Evolutionary conservation across 2,113 vertebrate species (phyloP), one percentile per base, ranked within the genome.

Genomic region (Ancistrus triradiatus): DNA sequence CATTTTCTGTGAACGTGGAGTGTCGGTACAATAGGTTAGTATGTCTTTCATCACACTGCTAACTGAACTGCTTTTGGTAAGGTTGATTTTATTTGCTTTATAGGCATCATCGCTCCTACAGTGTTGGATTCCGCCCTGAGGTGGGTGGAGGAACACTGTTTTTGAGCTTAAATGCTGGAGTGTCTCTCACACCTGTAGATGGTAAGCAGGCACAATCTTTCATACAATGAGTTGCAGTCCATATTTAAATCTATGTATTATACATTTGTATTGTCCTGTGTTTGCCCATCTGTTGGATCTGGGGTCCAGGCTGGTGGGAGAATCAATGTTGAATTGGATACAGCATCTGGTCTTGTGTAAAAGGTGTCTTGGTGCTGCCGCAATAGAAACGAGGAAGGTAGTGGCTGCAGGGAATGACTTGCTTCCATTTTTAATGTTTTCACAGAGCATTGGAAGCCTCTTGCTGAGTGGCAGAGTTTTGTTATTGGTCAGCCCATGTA

Each of bases 11-110:
- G 25, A 19, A 63, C 2, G 0, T 88, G 42, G 33, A 64, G 10
- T 86, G 86, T 48, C 58, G 14, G 17, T 85, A 65, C 63, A 67
- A 70, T 2, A 80, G 81, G 86, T 87, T 59, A 77, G 57, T 18
- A 2, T n/a, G n/a, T n/a, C n/a, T n/a, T n/a, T n/a, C n/a, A n/a
- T n/a, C n/a, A n/a, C n/a, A n/a, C n/a, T n/a, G n/a, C n/a, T n/a
- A 4, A 19, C 31, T 46, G 18, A 15, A 14, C 8, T 55, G 13
- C 7, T 40, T 1, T 17, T 1, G 38, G 42, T 49, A 21, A 62
- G 2, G 2, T 21, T 24, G 25, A 13, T 3, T 35, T 31, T 28
- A 17, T 28, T 37, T 60, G 13, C 14, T 42, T 59, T 37, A 13
- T 69, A 86, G 85, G 50, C 63, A 68, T 2, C 73, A 79, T 52